Evolutionary conservation across 2,797 vertebrate species (phyloP).

Genomic region (Lates japonicus): DNA sequence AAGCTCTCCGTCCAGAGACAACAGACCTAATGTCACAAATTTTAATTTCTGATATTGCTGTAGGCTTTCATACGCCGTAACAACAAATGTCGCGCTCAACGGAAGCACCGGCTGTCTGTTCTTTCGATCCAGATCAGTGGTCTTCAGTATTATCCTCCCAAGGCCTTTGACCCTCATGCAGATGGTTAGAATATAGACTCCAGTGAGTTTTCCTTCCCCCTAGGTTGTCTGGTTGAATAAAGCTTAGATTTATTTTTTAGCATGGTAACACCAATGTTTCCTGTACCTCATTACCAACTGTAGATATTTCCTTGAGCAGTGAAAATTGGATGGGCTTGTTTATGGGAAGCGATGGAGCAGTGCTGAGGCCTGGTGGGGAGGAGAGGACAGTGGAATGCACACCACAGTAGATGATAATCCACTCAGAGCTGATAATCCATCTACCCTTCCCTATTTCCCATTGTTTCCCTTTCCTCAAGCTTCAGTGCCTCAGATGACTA

Average conservation of each 20-base stretch:
- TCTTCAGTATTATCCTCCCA: constrained; percentile 25
- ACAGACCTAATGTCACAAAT: constrained; percentile 45
- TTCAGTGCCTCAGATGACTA: constrained; percentile 75
- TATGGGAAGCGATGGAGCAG: constrained; percentile 48
- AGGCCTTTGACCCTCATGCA: constrained; percentile 35
- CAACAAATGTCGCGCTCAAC: constrained; percentile 23
- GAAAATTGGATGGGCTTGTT: constrained; percentile 24
- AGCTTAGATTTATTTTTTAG: neutral
- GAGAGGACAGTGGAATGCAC: constrained; percentile 77
- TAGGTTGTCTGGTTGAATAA: constrained; percentile 8
- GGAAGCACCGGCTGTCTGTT: constrained; percentile 27
- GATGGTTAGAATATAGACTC: constrained; percentile 14
- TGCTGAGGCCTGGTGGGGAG: constrained; percentile 45
- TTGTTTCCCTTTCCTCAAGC: constrained; percentile 77
- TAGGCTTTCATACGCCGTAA: neutral
- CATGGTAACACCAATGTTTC: constrained; percentile 7
- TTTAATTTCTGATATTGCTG: constrained; percentile 27
- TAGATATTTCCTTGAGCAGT: constrained; percentile 20
- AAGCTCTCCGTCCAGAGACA: constrained; percentile 43
- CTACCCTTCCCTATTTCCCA: constrained; percentile 79
- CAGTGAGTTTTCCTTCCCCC: neutral
- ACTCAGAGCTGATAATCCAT: constrained; percentile 83
- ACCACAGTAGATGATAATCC: constrained; percentile 83
- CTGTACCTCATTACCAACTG: constrained; percentile 1
- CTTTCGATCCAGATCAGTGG: constrained; percentile 30